phyloP scores from a whole-genome alignment of 2,888 invertebrate genomes.

The Mylabris sibirica region DNA sequence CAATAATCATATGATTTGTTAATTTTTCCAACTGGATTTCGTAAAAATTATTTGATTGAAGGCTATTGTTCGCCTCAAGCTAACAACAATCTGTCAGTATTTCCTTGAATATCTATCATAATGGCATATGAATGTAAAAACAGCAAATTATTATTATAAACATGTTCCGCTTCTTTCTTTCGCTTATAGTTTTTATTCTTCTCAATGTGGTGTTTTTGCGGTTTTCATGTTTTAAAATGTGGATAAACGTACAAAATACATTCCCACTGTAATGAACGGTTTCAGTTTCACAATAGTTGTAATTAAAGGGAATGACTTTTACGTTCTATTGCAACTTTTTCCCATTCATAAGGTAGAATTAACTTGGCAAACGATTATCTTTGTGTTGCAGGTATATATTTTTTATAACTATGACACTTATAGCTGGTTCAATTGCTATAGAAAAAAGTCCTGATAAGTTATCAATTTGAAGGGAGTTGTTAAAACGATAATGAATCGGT shows the following conservation, averaged over 20 bases:
- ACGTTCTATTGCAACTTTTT: slow-evolving; percentile 45
- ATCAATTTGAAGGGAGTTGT: too few relatives aligned
- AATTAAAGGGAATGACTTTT: slow-evolving; percentile 48
- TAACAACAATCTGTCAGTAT: not conserved
- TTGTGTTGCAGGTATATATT: not conserved
- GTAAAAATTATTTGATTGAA: not conserved
- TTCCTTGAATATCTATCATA: slow-evolving; percentile 9
- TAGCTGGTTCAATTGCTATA: not conserved
- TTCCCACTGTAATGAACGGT: slow-evolving; percentile 45
- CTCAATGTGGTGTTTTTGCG: not conserved
- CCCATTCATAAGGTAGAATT: slow-evolving; percentile 43
- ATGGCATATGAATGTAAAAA: not conserved
- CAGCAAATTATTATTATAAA: not conserved
- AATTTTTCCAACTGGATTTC: not conserved
- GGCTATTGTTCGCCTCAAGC: not conserved
- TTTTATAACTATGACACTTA: not conserved
- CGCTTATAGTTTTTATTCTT: not conserved
- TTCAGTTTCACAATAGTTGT: slow-evolving; percentile 43
- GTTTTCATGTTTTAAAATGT: slow-evolving; percentile 3
- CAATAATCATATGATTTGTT: slow-evolving; percentile 7
- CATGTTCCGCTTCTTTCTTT: not conserved
- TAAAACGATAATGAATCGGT: too few relatives aligned
- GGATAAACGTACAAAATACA: slow-evolving; percentile 21
- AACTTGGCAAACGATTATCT: slow-evolving; percentile 39
- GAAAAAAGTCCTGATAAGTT: too few relatives aligned